Percentiles rank a stretch among this genome's conserved stretches.
Conservation (phyloP, 2,113 vertebrate genomes). For the Todiramphus chloris region DNA sequence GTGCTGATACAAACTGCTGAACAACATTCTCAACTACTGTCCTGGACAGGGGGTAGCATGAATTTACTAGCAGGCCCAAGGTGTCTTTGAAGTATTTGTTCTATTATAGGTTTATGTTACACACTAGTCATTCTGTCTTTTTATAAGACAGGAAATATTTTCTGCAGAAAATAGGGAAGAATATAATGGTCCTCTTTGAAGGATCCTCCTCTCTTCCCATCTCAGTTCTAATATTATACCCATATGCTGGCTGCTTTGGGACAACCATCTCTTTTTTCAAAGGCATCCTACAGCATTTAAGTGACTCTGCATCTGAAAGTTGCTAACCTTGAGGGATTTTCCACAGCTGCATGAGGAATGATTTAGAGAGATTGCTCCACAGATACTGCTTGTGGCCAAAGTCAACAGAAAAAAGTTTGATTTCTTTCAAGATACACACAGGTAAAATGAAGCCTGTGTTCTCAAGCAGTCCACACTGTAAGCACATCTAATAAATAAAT, state of each 20-base stretch:
- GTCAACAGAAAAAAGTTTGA: constrained; percentile 68
- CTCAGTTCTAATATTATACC: not conserved
- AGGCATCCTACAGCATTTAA: not conserved
- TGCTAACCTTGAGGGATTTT: constrained; percentile 40
- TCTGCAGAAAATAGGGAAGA: not conserved
- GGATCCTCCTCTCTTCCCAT: not conserved
- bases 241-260: not conserved
- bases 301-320: not conserved
- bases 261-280: not conserved
- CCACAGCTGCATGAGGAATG: constrained; percentile 9
- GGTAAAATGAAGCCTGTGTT: constrained; percentile 26
- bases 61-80: not conserved
- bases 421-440: constrained; percentile 34
- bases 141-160: not conserved
- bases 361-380: constrained; percentile 23
- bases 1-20: not conserved
- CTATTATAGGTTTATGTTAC: not conserved
- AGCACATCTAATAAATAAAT: not conserved
- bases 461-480: not conserved
- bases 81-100: not conserved
- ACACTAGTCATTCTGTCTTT: not conserved
- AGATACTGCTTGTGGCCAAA: constrained; percentile 71
- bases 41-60: not conserved
- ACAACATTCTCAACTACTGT: not conserved
- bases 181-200: not conserved